Conservation (phyloP, 2,797 vertebrate genomes). For the Pogoniulus pusillus region DNA sequence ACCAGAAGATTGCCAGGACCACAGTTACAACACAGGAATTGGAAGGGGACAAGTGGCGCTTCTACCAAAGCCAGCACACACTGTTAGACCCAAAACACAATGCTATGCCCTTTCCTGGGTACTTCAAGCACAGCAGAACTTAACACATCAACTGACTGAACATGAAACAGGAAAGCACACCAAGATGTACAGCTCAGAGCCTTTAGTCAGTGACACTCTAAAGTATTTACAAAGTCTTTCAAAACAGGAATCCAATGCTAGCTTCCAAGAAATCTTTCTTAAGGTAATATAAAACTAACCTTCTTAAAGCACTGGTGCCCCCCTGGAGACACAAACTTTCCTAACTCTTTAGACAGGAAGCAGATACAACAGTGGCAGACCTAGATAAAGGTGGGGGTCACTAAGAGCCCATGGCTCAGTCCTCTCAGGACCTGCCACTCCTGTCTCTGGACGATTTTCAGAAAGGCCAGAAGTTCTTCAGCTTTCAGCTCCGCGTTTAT, state of each 20-base stretch:
- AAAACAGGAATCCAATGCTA: neutral
- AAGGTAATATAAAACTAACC: neutral
- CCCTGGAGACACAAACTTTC: neutral
- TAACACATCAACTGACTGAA: neutral
- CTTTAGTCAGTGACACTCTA: neutral
- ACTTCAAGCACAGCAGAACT: neutral
- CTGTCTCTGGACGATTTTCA: neutral
- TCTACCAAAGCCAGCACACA: neutral
- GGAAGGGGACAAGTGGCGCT: neutral
- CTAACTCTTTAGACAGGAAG: neutral
- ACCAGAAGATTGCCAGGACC: neutral
- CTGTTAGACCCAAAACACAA: neutral
- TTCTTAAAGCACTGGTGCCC: neutral
- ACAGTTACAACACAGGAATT: neutral
- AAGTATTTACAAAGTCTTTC: neutral
- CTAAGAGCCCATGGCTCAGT: neutral
- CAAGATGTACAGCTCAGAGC: neutral
- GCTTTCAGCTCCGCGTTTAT: neutral
- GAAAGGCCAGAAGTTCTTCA: neutral
- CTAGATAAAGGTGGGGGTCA: neutral
- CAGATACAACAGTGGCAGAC: neutral
- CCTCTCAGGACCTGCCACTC: neutral
- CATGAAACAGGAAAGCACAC: neutral
- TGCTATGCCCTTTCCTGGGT: neutral
- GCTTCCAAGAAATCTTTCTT: neutral